Evolutionary conservation across 2,888 invertebrate genomes (phyloP).

Genomic region (Hypena proboscidalis): DNA sequence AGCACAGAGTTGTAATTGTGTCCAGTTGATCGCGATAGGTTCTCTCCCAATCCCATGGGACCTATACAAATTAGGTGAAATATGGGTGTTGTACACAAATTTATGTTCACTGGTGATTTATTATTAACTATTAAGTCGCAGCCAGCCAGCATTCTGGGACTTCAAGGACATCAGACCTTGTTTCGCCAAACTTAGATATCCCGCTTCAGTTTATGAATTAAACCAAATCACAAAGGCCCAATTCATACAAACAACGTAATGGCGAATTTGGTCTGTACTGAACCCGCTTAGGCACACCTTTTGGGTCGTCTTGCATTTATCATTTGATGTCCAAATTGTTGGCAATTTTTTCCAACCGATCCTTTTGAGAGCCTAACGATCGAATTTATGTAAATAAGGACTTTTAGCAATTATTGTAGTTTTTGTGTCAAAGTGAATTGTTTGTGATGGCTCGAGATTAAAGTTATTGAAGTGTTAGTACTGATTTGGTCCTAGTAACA

Average conservation of each 20-base stretch:
- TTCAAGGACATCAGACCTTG: too few species aligned
- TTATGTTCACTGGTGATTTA: too few species aligned
- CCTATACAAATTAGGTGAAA: too few species aligned
- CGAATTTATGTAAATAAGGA: conserved; percentile 30
- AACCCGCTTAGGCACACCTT: conserved; percentile 39
- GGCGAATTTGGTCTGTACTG: conserved; percentile 41
- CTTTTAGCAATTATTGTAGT: conserved; percentile 23
- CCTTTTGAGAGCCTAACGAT: conserved; percentile 26
- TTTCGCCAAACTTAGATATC: too few species aligned
- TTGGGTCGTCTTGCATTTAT: conserved; percentile 33
- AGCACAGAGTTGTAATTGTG: too few species aligned
- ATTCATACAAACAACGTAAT: conserved; percentile 45
- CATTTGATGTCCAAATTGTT: conserved; percentile 38
- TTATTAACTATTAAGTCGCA: too few species aligned
- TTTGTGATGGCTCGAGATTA: background rate
- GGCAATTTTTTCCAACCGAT: conserved; percentile 27
- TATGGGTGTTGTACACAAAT: too few species aligned
- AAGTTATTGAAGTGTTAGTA: background rate
- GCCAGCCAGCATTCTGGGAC: too few species aligned
- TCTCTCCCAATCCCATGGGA: too few species aligned
- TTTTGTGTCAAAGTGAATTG: conserved; percentile 23
- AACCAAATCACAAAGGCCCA: conserved; percentile 38
- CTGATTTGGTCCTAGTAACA: background rate
- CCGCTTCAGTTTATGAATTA: conserved; percentile 9
- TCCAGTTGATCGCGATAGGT: too few species aligned